phyloP scores from a whole-genome alignment of 2,113 vertebrate species.

The Engystomops pustulosus region DNA sequence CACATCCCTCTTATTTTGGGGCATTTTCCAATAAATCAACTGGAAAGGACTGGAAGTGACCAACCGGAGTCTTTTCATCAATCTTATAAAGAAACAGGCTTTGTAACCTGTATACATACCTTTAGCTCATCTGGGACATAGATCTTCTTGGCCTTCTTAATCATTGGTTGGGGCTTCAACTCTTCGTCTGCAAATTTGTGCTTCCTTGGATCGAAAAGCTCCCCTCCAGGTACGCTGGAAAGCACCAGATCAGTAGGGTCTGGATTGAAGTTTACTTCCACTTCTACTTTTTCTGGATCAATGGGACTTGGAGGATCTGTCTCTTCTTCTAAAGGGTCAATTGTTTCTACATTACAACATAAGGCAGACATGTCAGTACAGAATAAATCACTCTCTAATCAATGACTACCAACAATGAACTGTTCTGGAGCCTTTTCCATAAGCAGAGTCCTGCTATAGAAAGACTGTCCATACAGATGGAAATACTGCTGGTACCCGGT shows the following conservation, averaged over 20 bases:
- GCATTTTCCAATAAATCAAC: too few relatives aligned
- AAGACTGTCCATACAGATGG: too few relatives aligned
- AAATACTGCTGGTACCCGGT: too few relatives aligned
- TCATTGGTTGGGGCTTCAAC: slow-evolving; percentile 98
- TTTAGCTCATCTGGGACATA: slow-evolving; percentile 93
- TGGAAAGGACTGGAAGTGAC: too few relatives aligned
- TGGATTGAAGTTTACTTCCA: slow-evolving; percentile 92
- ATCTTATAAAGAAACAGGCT: too few relatives aligned
- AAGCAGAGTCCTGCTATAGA: too few relatives aligned
- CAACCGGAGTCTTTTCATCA: too few relatives aligned
- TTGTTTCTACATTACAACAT: slow-evolving; percentile 37
- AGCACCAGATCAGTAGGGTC: slow-evolving; percentile 95
- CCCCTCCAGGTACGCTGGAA: slow-evolving; percentile 94
- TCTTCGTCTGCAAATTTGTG: slow-evolving; percentile 96
- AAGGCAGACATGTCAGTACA: neutral
- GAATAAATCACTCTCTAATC: neutral
- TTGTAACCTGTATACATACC: too few relatives aligned
- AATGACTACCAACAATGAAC: neutral
- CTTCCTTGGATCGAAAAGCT: slow-evolving; percentile 96
- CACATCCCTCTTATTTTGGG: too few relatives aligned
- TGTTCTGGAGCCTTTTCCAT: too few relatives aligned
- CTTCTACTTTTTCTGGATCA: slow-evolving; percentile 89
- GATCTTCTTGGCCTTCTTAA: slow-evolving; percentile 98
- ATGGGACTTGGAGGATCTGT: slow-evolving; percentile 82
- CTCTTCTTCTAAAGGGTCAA: slow-evolving; percentile 60